phyloP scores from a whole-genome alignment of 2,888 invertebrate genomes.

The Pomacea canaliculata region DNA sequence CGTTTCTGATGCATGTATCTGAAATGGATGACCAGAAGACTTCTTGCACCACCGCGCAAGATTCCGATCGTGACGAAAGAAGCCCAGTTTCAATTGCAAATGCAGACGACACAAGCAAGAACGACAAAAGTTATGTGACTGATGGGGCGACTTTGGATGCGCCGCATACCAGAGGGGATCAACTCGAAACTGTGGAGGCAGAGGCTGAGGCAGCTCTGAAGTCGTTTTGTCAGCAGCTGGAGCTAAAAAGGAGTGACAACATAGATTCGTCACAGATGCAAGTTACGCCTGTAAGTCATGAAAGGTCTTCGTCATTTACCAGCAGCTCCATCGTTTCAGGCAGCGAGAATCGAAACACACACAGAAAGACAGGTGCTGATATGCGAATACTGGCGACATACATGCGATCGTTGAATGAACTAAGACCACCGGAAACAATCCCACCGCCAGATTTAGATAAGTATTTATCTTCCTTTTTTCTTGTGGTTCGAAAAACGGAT shows the following conservation, averaged over 20 bases:
- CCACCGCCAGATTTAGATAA: slow-evolving; percentile 53
- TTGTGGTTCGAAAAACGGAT: slow-evolving; percentile 57
- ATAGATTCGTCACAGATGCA: slow-evolving; percentile 10
- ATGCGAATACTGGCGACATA: slow-evolving; percentile 58
- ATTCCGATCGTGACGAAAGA: slow-evolving; percentile 5
- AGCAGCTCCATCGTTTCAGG: slow-evolving; percentile 26
- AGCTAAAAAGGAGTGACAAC: slow-evolving; percentile 15
- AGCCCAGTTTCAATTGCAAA: slow-evolving; percentile 7
- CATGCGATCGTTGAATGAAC: slow-evolving; percentile 51
- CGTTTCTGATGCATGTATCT: not conserved
- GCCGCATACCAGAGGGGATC: slow-evolving; percentile 28
- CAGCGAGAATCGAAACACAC: slow-evolving; percentile 58
- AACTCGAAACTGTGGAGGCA: slow-evolving; percentile 21
- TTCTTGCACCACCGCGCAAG: not conserved
- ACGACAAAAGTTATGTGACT: slow-evolving; percentile 22
- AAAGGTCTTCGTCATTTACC: slow-evolving; percentile 4
- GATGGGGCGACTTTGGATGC: slow-evolving; percentile 17
- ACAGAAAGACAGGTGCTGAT: slow-evolving; percentile 60
- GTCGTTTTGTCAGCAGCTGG: slow-evolving; percentile 24
- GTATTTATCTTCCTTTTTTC: slow-evolving; percentile 55
- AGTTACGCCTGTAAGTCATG: not conserved
- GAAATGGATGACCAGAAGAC: slow-evolving; percentile 20
- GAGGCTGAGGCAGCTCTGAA: slow-evolving; percentile 4
- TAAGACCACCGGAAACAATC: slow-evolving; percentile 48
- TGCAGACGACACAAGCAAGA: slow-evolving; percentile 13